Conservation (phyloP, 2,113 vertebrate genomes). For the Saimiri boliviensis region DNA sequence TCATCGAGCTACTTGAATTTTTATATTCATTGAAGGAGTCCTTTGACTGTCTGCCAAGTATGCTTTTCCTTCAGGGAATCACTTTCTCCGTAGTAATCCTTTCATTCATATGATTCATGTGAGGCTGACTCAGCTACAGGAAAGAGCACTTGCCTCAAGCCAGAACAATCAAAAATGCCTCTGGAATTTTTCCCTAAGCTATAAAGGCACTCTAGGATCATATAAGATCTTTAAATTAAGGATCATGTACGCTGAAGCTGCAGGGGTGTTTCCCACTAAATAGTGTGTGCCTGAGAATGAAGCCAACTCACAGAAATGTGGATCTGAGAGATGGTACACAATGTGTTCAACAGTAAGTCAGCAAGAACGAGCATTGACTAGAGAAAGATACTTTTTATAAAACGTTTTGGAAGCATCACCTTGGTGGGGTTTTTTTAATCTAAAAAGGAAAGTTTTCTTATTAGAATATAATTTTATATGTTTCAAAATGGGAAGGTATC, state of each 20-base stretch:
- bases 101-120: neutral
- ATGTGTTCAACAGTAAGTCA: neutral
- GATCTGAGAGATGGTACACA: neutral
- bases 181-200: neutral
- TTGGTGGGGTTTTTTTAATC: neutral
- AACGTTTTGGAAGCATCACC: neutral
- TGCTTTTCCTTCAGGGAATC: neutral
- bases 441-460: neutral
- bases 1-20: neutral
- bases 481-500: neutral
- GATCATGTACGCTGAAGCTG: neutral
- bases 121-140: neutral
- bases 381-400: neutral
- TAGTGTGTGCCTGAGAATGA: neutral
- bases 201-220: neutral
- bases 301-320: neutral
- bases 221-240: neutral
- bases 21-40: neutral
- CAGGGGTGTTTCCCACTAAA: neutral
- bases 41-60: neutral
- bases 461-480: neutral
- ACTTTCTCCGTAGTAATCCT: neutral
- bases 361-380: slow-evolving; percentile 3
- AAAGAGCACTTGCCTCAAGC: neutral
- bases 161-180: neutral